These are phyloP conservation scores for Atopsyche davidsoni DNA, from an alignment of 1,140 invertebrate genomes.

Conservation along the genomic window DNA sequence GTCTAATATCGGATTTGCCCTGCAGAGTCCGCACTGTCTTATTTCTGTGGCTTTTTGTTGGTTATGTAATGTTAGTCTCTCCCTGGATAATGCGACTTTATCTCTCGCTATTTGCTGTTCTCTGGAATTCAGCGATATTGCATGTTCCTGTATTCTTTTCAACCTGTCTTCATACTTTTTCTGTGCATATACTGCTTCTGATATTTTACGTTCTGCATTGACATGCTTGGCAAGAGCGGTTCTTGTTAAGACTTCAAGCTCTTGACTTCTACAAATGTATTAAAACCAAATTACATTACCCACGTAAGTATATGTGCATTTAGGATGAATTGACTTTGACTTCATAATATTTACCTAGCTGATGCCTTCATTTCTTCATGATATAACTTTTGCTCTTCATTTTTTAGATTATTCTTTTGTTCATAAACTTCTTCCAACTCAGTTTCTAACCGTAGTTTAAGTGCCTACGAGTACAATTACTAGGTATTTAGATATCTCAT, in stretches of 20 bases:
- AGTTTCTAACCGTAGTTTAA: conserved; percentile 40
- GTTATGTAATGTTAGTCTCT: conserved; percentile 43
- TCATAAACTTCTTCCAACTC: conserved; percentile 41
- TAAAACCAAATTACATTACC: neutral
- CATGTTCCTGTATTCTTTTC: conserved; percentile 43
- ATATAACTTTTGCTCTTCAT: conserved; percentile 41
- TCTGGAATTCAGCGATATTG: conserved; percentile 40
- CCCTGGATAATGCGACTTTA: conserved; percentile 43
- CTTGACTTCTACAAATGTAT: conserved; percentile 35
- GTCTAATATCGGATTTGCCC: conserved; percentile 19
- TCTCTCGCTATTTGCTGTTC: conserved; percentile 48
- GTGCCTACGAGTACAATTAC: conserved; percentile 38
- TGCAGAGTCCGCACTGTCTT: conserved; percentile 41
- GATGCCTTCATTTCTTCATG: conserved; percentile 41
- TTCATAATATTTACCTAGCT: conserved; percentile 36
- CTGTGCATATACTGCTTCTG: conserved; percentile 42
- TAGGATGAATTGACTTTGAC: neutral
- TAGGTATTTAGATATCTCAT: too few relatives aligned
- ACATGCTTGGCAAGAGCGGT: conserved; percentile 43
- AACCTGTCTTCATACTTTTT: conserved; percentile 45
- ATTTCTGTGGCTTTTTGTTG: conserved; percentile 40
- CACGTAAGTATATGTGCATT: neutral
- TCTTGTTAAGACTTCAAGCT: conserved; percentile 42
- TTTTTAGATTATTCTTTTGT: conserved; percentile 37
- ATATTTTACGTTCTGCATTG: conserved; percentile 41